Base-by-base conservation (phyloP, 2,888 invertebrate species). In the Hirtodrosophila cameraria region DNA sequence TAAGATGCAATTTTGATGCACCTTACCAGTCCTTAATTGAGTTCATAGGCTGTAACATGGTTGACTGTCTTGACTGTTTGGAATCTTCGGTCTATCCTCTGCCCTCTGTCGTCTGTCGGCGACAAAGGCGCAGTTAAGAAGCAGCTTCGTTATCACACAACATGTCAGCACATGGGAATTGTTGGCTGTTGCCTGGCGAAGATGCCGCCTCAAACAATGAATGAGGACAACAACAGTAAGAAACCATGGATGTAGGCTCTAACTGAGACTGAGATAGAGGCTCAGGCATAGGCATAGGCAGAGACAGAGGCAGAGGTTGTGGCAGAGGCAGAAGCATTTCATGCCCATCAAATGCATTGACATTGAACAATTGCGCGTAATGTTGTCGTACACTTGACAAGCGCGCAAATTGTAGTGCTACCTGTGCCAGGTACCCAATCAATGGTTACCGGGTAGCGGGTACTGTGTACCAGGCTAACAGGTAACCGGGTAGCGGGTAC, bases 341-440 rank as follows among this genome's bases (percentile, higher is more conserved):
- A 84, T 86, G 86, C 83, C 78, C 86, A 83, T 83, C 84, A 86
- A 86, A 81, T 81, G 76, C 86, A 72, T 72, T 84, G 83, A 84
- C 86, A 84, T 84, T 84, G 86, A 84, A 84, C 83, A 84, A 84
- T 84, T 84, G 86, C 83, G 83, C 86, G 86, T 84, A 84, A 84
- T 84, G 83, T 84, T 84, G 83, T 84, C 83, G 86, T 84, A 86
- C 83, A 84, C 76, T 86, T 84, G 83, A 84, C 83, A 84, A 84
- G 86, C 86, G 83, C 83, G 83, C 86, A 84, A 84, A 84, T 84
- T 84, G 83, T 84, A 78, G 79, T 83, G 73, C 75, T 83, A 64
- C 73, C 58, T 77, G 68, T 53, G 35, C 57, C 63, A 65, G 70
- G 42, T 70, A 58, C 48, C 53, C n/a, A n/a, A 55, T 36, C 38